A percentile compares a stretch with the other conserved stretches of the same genome.
phyloP scores from a whole-genome alignment of 2,113 vertebrate species.

The Aptenodytes patagonicus region DNA sequence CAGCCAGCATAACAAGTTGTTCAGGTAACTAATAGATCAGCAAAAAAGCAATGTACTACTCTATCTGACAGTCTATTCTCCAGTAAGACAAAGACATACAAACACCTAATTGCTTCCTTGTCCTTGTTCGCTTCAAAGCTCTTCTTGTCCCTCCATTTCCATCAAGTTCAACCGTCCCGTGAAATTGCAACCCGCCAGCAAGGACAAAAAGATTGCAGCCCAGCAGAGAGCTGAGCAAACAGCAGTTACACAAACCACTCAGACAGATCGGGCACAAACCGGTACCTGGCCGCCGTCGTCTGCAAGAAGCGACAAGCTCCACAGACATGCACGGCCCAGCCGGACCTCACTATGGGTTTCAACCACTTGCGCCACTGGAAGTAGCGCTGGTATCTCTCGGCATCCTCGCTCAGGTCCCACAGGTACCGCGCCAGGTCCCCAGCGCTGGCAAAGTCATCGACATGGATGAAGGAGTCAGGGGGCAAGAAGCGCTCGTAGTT shows the following conservation, averaged over 20 bases:
- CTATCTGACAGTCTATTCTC: background rate
- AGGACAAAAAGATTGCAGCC: background rate
- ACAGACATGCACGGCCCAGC: slow-evolving; percentile 25
- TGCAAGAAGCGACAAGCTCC: slow-evolving; percentile 29
- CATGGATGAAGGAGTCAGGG: slow-evolving; percentile 76
- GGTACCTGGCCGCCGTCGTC: background rate
- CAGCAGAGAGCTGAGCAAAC: background rate
- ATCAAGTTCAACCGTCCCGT: background rate
- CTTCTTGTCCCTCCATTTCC: background rate
- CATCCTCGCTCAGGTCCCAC: slow-evolving; percentile 49
- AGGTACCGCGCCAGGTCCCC: slow-evolving; percentile 59
- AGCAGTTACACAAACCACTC: slow-evolving; percentile 6
- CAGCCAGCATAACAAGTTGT: background rate
- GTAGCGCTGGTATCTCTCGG: slow-evolving; percentile 44
- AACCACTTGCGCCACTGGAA: slow-evolving; percentile 71
- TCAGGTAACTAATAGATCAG: background rate
- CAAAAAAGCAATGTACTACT: background rate
- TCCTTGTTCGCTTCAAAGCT: background rate
- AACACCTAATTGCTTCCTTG: background rate
- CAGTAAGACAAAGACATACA: background rate
- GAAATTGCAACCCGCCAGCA: background rate
- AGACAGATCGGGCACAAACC: background rate
- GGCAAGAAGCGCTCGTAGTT: slow-evolving; percentile 74
- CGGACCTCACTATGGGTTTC: background rate
- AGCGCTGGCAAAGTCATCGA: slow-evolving; percentile 71